Evolutionary conservation across 2,888 invertebrate species (phyloP), one percentile per base, ranked within the genome.

Genomic region (Lochmaea crataegi): DNA sequence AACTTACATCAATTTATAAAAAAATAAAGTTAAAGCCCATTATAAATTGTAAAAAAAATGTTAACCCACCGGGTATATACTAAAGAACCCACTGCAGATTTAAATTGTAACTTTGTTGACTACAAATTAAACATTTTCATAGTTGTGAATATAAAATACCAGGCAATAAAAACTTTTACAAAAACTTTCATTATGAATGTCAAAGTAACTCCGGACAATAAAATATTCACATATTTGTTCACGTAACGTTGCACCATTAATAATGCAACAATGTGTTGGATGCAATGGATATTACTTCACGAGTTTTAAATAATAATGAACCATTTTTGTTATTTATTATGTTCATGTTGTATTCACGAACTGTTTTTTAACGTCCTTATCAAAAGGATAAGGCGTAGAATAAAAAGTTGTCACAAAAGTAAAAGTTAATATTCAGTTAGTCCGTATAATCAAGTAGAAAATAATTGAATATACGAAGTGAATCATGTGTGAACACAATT

Each of bases 141-240:
- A 14, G 60, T 32, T n/a, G 14, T 38, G 60, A 60, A 60, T n/a
- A 60, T 60, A 32, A 14, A 60, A 38, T 60, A 2, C 32, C 60
- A 18, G 18, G 11, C 38, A 38, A 32, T 60, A 32, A 60, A 60
- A 60, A 56, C 56, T 56, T 18, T 58, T 58, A 58, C 58, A 58
- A 58, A 22, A 58, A 32, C 60, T 60, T 60, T 60, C 60, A 60
- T 60, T 60, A 32, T 45, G 38, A 63, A 63, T 63, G 32, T 42
- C 18, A 42, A 42, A 63, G n/a, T 63, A 42, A 63, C 45, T 38
- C 18, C 38, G n/a, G 14, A n/a, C n/a, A 60, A 38, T 63, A 45
- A 63, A 63, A 42, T 63, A 63, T 63, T 63, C 61, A 42, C n/a
- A 63, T 42, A 63, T 63, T 63, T 42, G 61, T 63, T 63, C 45